Percentiles rank a stretch among this genome's conserved stretches.
Conservation (phyloP, 2,888 invertebrate genomes). For the Colletes collaris region DNA sequence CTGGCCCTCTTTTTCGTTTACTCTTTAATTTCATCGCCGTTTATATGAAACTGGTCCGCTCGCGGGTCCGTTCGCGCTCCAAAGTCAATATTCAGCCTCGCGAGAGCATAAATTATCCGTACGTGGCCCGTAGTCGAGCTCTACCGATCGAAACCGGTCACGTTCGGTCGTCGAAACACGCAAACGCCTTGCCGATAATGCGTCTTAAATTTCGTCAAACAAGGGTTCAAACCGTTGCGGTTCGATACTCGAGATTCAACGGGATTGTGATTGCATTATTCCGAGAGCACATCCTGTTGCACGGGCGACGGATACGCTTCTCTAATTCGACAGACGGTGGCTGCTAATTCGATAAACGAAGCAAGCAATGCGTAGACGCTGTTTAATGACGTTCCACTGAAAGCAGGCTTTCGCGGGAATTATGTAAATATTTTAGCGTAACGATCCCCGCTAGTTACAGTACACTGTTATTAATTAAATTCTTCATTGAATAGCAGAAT, state of each 20-base stretch:
- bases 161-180: constrained; percentile 36
- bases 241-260: constrained; percentile 60
- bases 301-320: constrained; percentile 22
- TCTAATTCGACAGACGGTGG: constrained; percentile 48
- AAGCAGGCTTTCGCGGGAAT: constrained; percentile 14
- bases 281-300: constrained; percentile 53
- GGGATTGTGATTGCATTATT: constrained; percentile 60
- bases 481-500: background rate
- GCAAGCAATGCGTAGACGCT: constrained; percentile 10
- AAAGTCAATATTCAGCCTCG: constrained; percentile 32
- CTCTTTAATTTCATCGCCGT: constrained; percentile 59
- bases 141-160: background rate
- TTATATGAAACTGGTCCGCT: background rate
- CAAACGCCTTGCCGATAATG: constrained; percentile 37
- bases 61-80: background rate
- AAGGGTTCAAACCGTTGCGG: constrained; percentile 4
- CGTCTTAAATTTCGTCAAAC: constrained; percentile 62
- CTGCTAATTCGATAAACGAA: constrained; percentile 49
- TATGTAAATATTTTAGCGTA: constrained; percentile 36
- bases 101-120: constrained; percentile 40
- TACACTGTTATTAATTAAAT: constrained; percentile 30
- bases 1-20: constrained; percentile 38
- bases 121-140: constrained; percentile 27
- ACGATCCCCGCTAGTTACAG: constrained; percentile 32
- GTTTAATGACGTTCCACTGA: constrained; percentile 15